Conservation (phyloP, 2,888 invertebrate genomes). For the Lumbricus terrestris region DNA sequence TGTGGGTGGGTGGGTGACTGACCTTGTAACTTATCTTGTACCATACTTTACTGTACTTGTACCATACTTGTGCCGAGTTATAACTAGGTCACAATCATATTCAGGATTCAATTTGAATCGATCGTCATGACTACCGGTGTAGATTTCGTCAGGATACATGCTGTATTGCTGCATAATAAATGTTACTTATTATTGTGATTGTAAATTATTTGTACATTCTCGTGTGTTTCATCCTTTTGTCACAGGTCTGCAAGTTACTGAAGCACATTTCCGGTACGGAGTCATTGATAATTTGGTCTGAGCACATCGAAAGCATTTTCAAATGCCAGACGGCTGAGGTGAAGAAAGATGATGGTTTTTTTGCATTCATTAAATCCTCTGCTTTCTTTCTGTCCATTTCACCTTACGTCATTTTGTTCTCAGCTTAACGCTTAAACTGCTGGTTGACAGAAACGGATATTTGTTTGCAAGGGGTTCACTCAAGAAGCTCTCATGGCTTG, state of each 20-base stretch:
- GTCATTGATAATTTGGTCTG: conserved; percentile 89
- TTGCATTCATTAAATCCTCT: too few species aligned
- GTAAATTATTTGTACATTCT: too few species aligned
- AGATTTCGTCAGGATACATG: background rate
- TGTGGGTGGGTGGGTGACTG: too few species aligned
- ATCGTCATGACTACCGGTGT: background rate
- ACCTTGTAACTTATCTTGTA: too few species aligned
- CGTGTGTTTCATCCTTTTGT: background rate
- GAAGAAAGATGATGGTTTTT: background rate
- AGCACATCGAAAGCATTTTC: conserved; percentile 92
- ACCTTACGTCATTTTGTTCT: too few species aligned
- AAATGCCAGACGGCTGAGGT: conserved; percentile 90
- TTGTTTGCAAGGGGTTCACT: too few species aligned
- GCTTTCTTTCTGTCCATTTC: background rate
- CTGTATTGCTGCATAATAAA: background rate
- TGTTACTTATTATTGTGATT: background rate
- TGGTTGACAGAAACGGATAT: too few species aligned
- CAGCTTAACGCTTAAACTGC: too few species aligned
- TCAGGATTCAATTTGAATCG: background rate
- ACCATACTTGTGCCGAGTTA: too few species aligned
- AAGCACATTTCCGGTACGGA: conserved; percentile 93
- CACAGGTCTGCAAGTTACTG: conserved; percentile 87
- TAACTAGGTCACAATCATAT: background rate
- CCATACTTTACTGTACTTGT: too few species aligned
- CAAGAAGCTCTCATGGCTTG: too few species aligned